Conservation (phyloP, 2,888 invertebrate species). For the Caenorhabditis imperialis region DNA sequence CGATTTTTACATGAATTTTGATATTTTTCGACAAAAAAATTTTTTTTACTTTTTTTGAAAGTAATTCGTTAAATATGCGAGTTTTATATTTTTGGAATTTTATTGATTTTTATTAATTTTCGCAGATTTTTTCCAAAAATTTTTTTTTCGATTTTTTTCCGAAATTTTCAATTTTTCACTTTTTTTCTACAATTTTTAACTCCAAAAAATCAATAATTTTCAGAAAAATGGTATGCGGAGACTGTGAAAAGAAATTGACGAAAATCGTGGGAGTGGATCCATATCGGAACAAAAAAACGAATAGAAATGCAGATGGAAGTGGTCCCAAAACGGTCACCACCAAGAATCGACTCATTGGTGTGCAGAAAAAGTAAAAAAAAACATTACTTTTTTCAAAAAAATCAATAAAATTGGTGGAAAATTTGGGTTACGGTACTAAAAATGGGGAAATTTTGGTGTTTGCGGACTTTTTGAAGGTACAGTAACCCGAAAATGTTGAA, state of each 20-base stretch:
- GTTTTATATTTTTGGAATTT: not conserved
- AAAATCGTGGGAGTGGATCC: slow-evolving; percentile 94
- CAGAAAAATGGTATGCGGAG: slow-evolving; percentile 44
- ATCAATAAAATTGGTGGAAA: not conserved
- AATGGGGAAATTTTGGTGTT: no score
- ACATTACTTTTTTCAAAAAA: not conserved
- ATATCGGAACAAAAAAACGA: slow-evolving; percentile 93
- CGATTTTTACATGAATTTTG: slow-evolving; percentile 1
- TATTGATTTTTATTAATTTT: not conserved
- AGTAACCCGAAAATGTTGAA: no score
- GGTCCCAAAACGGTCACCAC: slow-evolving; percentile 57
- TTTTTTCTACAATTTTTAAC: slow-evolving; percentile 1
- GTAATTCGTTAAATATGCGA: not conserved
- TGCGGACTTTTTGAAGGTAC: no score
- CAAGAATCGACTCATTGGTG: slow-evolving; percentile 64
- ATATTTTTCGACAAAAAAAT: not conserved
- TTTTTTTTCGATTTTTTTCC: not conserved
- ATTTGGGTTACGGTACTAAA: no score
- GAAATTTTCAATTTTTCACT: not conserved
- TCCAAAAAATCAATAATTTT: not conserved
- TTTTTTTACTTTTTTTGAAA: not conserved
- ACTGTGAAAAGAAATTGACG: slow-evolving; percentile 66
- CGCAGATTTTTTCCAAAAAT: not conserved
- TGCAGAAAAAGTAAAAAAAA: slow-evolving; percentile 67
- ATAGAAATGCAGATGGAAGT: slow-evolving; percentile 82